phyloP scores from a whole-genome alignment of 2,113 vertebrate species.

The Dicrurus megarhynchus region DNA sequence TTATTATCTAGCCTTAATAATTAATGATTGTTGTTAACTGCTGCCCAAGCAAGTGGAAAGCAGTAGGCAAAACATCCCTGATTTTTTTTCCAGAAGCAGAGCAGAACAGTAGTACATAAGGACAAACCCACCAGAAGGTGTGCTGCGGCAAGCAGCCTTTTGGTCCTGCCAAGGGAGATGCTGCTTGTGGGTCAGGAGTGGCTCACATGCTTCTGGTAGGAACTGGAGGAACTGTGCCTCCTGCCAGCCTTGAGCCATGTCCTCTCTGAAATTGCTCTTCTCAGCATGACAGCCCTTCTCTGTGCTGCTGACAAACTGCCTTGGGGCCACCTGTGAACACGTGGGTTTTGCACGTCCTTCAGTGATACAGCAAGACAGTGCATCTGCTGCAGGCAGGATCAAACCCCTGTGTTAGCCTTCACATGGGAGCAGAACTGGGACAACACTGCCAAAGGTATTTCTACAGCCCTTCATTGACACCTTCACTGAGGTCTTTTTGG shows the following conservation, averaged over 20 bases:
- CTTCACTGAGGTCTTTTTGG: neutral
- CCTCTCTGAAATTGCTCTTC: neutral
- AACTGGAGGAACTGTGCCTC: neutral
- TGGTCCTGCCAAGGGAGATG: neutral
- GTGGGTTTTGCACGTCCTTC: neutral
- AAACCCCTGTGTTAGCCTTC: neutral
- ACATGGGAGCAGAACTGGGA: neutral
- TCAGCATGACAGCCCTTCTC: neutral
- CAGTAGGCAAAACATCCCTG: neutral
- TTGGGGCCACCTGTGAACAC: neutral
- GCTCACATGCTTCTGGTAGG: neutral
- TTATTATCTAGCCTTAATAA: neutral
- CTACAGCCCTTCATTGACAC: neutral
- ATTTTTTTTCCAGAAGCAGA: neutral
- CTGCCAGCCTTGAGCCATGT: neutral
- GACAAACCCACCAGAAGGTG: neutral
- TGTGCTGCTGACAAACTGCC: neutral
- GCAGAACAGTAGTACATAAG: neutral
- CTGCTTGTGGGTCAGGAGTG: neutral
- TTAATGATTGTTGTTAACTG: neutral
- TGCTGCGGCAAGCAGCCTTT: neutral
- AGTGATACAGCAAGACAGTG: neutral
- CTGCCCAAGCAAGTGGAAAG: neutral
- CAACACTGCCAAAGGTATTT: neutral
- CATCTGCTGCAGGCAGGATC: neutral